Base-by-base conservation (phyloP, 1,140 invertebrate species). In the Zaprionus capensis region DNA sequence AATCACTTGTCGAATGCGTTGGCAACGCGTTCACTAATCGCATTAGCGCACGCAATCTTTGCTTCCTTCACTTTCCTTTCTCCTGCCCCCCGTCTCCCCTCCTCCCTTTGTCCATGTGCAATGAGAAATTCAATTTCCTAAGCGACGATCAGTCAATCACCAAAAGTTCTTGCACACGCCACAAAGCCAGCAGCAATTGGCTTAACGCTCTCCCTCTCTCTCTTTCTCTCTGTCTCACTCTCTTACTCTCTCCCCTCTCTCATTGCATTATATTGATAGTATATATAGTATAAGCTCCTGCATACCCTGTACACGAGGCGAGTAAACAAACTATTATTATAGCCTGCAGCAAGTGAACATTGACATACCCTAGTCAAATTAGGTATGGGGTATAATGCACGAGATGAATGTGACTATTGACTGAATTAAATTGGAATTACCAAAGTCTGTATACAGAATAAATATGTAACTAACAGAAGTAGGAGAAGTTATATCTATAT, bases 21-120 rank as follows among this genome's bases (percentile, higher is more conserved):
- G 55, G 14, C 64, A 77, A 62, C 49, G 74, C 67, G 22, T 66
- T 34, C 36, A 72, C 64, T 83, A 80, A 83, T 85, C 78, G 78
- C 67, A 74, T 81, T 66, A 69, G 41, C 55, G 17, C 31, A 28
- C n/a, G 36, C 36, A 22, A 46, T 56, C 26, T 14, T 56, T 56
- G 12, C n/a, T 12, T 22, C 20, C 7, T 24, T 28, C 61, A 28
- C 53, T 51, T n/a, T 14, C 28, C 38, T 24, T 28, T 28, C 6
- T 28, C 28, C 28, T 7, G 5, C 1, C 28, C 28, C 2, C 28
- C 28, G 6, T 26, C 24, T 4, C 4, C 24, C 17, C 22, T 46
- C 15, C 5, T n/a, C n/a, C 4, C n/a, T 22, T 22, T 15, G 5
- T 41, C 12, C 5, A 4, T 26, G 20, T 12, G 15, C 14, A 22